phyloP scores from a whole-genome alignment of 2,113 vertebrate species.

The Chunga burmeisteri region DNA sequence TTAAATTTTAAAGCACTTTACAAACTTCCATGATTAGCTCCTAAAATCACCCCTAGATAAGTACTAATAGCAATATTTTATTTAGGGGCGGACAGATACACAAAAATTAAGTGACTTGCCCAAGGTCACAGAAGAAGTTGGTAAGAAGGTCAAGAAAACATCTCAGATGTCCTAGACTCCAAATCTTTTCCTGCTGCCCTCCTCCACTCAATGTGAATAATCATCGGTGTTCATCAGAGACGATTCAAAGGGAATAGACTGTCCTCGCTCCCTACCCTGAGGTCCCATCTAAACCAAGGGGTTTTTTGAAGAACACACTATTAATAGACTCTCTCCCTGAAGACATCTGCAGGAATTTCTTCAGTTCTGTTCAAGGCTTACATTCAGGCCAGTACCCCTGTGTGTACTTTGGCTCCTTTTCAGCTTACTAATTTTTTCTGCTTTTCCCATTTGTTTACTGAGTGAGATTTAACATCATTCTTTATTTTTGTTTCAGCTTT shows the following conservation, averaged over 20 bases:
- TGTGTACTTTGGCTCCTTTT: constrained; percentile 32
- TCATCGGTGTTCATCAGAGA: background rate
- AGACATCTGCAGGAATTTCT: constrained; percentile 36
- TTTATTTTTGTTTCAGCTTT: constrained; percentile 68
- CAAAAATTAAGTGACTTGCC: background rate
- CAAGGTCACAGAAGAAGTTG: background rate
- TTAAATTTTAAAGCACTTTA: background rate
- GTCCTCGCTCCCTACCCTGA: background rate
- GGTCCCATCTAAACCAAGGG: background rate
- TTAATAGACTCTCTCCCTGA: constrained; percentile 18
- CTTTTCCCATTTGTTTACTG: constrained; percentile 22
- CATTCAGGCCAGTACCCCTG: constrained; percentile 41
- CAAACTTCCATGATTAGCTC: background rate
- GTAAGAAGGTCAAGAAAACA: background rate
- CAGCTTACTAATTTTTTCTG: constrained; percentile 9
- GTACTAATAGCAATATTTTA: background rate
- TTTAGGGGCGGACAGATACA: background rate
- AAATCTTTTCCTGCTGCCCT: background rate
- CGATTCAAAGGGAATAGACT: background rate
- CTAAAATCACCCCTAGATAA: background rate
- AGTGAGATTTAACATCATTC: background rate
- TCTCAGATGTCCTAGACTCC: background rate
- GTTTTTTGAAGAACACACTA: background rate
- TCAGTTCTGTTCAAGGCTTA: background rate
- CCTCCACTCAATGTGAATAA: background rate